Evolutionary conservation across 2,888 invertebrate species (phyloP), one percentile per base, ranked within the genome.

Genomic region (Cepaea hortensis): DNA sequence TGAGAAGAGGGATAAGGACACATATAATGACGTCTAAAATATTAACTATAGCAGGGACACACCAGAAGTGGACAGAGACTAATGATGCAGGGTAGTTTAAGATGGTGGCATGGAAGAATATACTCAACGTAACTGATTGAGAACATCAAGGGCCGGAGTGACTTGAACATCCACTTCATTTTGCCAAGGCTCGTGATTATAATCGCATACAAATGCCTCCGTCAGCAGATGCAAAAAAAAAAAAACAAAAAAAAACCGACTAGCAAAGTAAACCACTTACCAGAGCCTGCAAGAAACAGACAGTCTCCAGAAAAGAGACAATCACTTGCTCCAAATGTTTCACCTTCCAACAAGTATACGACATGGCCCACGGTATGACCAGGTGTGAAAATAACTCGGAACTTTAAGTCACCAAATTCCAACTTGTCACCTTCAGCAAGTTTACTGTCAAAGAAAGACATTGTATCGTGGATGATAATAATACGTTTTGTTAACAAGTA

Each of bases 341-440:
- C 85, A 13, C 94, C 93, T 76, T 93, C 92, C 23, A 94, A 90
- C 1, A 92, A 50, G 87, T 92, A 94, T 13, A 93, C 91, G 35
- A 92, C 90, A 87, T 94, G 94, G n/a, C 94, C 94, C 3, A 91
- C 90, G 0, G 94, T 94, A 88, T 94, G 94, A 48, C 94, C 94
- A 3, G 93, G 93, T 9, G 93, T 93, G 73, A 90, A 90, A 35
- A 91, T 86, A 0, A 90, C 92, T 0, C 89, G 89, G 88, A 94
- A 94, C 55, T 88, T 90, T 81, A 94, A 87, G 46, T 89, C 90
- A 55, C 93, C 94, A 90, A 93, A 92, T 75, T 90, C 87, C 9
- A 94, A 81, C 3, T 76, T 85, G 70, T 93, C 92, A 0, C 90
- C 91, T 84, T 94, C 92, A n/a, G 87, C 85, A 15, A 94, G 90